A percentile compares a stretch with the other conserved stretches of the same genome.
These are phyloP conservation scores for Porites divaricata DNA, from an alignment of 92 coral and sea anemone genomes.

Conservation along the genomic window DNA sequence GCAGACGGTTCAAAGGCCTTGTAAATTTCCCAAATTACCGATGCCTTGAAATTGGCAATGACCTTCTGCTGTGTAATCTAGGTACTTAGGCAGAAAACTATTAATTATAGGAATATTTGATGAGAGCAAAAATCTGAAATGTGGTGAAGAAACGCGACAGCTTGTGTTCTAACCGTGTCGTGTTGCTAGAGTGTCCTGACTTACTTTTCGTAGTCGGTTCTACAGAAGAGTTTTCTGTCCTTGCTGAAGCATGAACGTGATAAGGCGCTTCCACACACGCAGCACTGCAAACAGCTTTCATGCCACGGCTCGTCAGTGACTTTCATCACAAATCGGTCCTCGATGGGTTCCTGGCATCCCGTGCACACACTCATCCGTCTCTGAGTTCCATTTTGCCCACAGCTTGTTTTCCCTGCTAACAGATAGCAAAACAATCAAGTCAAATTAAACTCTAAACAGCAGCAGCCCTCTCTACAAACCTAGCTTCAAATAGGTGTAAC, in stretches of 20 bases:
- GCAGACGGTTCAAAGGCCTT: slow-evolving; percentile 24
- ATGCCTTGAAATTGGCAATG: slow-evolving; percentile 55
- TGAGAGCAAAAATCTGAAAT: slow-evolving; percentile 65
- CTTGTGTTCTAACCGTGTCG: slow-evolving; percentile 37
- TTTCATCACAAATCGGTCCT: slow-evolving; percentile 99
- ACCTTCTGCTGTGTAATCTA: slow-evolving; percentile 39
- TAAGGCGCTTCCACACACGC: slow-evolving; percentile 88
- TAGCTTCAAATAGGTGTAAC: slow-evolving; percentile 18
- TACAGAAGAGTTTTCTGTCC: slow-evolving; percentile 96
- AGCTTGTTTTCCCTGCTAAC: slow-evolving; percentile 84
- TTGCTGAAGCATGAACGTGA: slow-evolving; percentile 99
- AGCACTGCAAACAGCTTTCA: slow-evolving; percentile 97
- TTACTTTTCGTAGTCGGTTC: slow-evolving; percentile 98
- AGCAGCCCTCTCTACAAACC: not conserved
- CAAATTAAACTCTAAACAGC: slow-evolving; percentile 8
- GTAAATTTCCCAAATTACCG: slow-evolving; percentile 47
- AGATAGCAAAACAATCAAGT: slow-evolving; percentile 14
- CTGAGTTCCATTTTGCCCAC: slow-evolving; percentile 89
- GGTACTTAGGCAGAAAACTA: slow-evolving; percentile 52
- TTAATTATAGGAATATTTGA: slow-evolving; percentile 82
- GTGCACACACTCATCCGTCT: slow-evolving; percentile 92
- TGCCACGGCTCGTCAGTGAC: slow-evolving; percentile 99
- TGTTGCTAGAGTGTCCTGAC: slow-evolving; percentile 40
- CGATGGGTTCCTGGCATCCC: slow-evolving; percentile 98
- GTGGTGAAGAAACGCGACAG: slow-evolving; percentile 64